Evolutionary conservation across 1,140 invertebrate species (phyloP), one percentile per base, ranked within the genome.

Genomic region (Sarcophaga peregrina): DNA sequence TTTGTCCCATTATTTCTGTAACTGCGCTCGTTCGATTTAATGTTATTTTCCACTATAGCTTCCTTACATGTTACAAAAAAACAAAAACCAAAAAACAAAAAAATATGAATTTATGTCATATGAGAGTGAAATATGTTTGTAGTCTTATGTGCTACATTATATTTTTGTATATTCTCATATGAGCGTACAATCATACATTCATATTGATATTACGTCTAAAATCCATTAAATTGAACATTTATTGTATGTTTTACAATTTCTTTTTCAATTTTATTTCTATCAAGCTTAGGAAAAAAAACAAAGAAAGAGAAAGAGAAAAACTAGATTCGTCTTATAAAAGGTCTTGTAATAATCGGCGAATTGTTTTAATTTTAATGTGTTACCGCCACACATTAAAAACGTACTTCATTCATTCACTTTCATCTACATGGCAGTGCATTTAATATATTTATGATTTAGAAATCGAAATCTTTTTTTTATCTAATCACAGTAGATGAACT

Each of bases 191-290:
- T 68, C 62, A 20, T 68, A 37, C 25, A 37, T 37, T 37, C 4
- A 76, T 76, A 76, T 47, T 76, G 74, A 76, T 76, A 48, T 75
- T 75, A 47, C 45, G 45, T 75, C 73, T 76, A 76, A 76, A 48
- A 76, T 76, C 46, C 74, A 76, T 76, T 76, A 76, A 76, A 76
- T 76, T 76, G 74, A 76, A 76, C 46, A 76, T 76, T 76, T 48
- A 76, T 37, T 37, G 25, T 37, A 4, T 76, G 47, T 76, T 48
- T 45, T n/a, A 58, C 54, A 5, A 20, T 9, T 25, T 25, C 62
- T 68, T 68, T 9, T 68, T 68, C 17, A 2, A 25, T n/a, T n/a
- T 58, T 58, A 58, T n/a, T 15, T 58, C 15, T 58, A n/a, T 58
- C 25, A 37, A 1, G 25, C n/a, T 58, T 58, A 58, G 11, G 6